Conservation (phyloP, 2,888 invertebrate species). For the Drosophila prolongata region DNA sequence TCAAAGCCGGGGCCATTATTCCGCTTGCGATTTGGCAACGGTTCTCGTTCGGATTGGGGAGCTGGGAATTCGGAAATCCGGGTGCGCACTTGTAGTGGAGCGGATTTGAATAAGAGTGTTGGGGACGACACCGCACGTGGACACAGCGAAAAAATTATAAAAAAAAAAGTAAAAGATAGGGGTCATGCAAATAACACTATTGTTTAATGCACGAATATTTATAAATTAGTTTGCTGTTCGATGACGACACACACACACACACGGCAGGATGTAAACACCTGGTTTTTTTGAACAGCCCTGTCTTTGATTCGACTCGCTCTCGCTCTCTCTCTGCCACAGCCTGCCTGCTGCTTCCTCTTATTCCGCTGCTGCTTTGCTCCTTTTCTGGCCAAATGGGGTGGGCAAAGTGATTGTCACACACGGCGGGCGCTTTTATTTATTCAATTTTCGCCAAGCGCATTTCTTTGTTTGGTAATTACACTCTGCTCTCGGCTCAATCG, state of each 20-base stretch:
- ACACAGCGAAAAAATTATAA: conserved; percentile 21
- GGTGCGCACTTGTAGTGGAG: conserved; percentile 13
- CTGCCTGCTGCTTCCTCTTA: conserved; percentile 8
- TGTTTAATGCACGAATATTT: conserved; percentile 21
- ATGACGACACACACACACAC: conserved; percentile 17
- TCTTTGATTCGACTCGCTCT: conserved; percentile 14
- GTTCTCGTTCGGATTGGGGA: not conserved
- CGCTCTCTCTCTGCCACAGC: conserved; percentile 11
- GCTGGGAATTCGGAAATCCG: conserved; percentile 31
- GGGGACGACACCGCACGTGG: conserved; percentile 20
- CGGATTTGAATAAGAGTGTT: not conserved
- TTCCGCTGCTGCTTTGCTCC: conserved; percentile 8
- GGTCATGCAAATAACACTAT: conserved; percentile 1
- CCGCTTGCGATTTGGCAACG: conserved; percentile 7
- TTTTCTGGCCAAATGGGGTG: conserved; percentile 18
- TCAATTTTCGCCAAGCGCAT: conserved; percentile 37
- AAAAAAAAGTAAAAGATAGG: conserved; percentile 1
- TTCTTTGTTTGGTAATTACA: conserved; percentile 41
- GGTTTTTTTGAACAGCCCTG: conserved; percentile 23
- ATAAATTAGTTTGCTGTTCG: conserved; percentile 1
- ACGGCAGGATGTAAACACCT: conserved; percentile 33
- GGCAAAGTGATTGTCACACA: conserved; percentile 36
- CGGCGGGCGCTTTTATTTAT: conserved; percentile 31
- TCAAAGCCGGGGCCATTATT: conserved; percentile 90
- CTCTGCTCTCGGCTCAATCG: conserved; percentile 2